Evolutionary conservation across 2,113 vertebrate species (phyloP).

Genomic region (Notothenia rossii): DNA sequence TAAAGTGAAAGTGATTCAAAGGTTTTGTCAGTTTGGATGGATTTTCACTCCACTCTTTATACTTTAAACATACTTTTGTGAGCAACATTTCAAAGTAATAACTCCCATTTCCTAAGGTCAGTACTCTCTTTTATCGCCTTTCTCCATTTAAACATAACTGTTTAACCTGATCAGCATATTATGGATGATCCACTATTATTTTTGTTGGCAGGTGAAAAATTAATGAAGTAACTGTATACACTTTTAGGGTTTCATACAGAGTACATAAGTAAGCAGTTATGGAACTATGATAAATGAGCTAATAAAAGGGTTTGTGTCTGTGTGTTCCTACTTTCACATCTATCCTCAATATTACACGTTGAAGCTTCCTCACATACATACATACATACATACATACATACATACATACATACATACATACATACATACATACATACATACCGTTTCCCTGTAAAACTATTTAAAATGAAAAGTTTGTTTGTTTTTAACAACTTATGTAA

Average conservation of each 20-base stretch:
- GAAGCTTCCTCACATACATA: background rate
- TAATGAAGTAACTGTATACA: conserved; percentile 35
- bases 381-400: too few relatives aligned
- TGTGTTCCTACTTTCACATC: background rate
- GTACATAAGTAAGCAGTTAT: conserved; percentile 47
- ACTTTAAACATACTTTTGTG: conserved; percentile 2
- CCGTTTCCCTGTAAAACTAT: conserved; percentile 12
- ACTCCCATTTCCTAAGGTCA: conserved; percentile 25
- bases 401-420: too few relatives aligned
- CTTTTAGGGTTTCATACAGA: conserved; percentile 26
- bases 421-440: too few relatives aligned
- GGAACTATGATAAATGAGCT: conserved; percentile 42
- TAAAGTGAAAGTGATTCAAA: background rate
- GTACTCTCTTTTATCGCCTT: conserved; percentile 28
- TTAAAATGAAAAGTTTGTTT: conserved; percentile 2
- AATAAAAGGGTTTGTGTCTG: conserved; percentile 8
- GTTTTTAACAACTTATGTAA: background rate
- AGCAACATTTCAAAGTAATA: conserved; percentile 5
- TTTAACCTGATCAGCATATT: conserved; percentile 37
- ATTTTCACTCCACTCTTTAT: conserved; percentile 17
- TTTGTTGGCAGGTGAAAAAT: conserved; percentile 31
- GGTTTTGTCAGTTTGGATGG: conserved; percentile 8
- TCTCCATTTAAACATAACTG: conserved; percentile 28
- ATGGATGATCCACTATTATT: conserved; percentile 18
- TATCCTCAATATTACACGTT: background rate